A percentile compares a stretch with the other conserved stretches of the same genome.
Evolutionary conservation across 1,140 invertebrate species (phyloP).

Genomic region (Conus betulinus): DNA sequence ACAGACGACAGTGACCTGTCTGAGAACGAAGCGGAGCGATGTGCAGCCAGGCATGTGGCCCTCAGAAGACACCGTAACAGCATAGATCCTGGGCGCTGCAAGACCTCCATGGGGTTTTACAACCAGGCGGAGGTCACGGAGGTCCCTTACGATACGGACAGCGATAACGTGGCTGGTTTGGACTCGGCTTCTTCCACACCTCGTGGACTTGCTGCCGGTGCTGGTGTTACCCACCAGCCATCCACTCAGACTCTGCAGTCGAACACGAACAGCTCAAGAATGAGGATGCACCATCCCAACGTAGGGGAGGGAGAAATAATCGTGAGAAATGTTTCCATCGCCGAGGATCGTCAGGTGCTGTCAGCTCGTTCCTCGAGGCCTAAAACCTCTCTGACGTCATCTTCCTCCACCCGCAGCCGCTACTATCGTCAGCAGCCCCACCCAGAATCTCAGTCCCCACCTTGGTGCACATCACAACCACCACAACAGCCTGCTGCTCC

Average conservation of each 20-base stretch:
- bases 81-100: conserved; percentile 48
- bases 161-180: conserved; percentile 5
- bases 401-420: background rate
- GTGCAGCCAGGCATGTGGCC: conserved; percentile 36
- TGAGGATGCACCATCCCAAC: conserved; percentile 10
- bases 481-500: background rate
- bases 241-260: background rate
- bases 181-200: conserved; percentile 1
- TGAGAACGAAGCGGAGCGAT: conserved; percentile 45
- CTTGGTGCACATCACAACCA: background rate
- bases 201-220: background rate
- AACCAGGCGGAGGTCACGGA: conserved; percentile 42
- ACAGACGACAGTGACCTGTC: conserved; percentile 43
- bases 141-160: conserved; percentile 23
- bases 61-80: conserved; percentile 43
- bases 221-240: background rate
- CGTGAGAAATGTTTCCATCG: background rate
- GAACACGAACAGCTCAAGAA: background rate
- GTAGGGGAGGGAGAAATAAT: background rate
- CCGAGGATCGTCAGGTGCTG: conserved; percentile 27
- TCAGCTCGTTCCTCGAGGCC: conserved; percentile 32
- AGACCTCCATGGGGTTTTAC: conserved; percentile 59
- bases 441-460: conserved; percentile 13
- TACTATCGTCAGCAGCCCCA: conserved; percentile 25
- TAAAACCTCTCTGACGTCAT: conserved; percentile 12